Evolutionary conservation across 2,797 vertebrate species (phyloP), one percentile per base, ranked within the genome.

Genomic region (Eulemur rubriventer): DNA sequence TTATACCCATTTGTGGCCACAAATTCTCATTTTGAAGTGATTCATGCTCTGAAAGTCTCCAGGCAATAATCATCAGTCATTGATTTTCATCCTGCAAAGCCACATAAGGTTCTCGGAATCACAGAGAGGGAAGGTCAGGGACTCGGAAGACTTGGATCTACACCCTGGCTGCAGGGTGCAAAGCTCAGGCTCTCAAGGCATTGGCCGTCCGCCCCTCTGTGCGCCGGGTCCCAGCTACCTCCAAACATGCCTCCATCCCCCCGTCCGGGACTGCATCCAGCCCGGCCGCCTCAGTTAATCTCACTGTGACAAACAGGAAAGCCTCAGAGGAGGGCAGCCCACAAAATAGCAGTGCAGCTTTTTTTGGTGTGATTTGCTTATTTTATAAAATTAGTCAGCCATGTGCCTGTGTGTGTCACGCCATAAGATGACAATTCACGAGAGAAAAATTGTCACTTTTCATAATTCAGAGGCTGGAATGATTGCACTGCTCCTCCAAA

Each of bases 371-470:
- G n/a, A 48, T 75, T 78, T 52, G 73, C 75, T 97, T 93, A 38
- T 83, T 70, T 93, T 88, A 43, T 90, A 83, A 94, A 97, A 95
- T 52, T 28, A 92, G 59, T 75, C 65, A 48, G 48, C 38, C 67
- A 8, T 4, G 70, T 59, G 41, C 78, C 93, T 82, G 28, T 73
- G 50, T 78, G n/a, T 76, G 63, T 94, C 73, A 57, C 1, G 8
- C 63, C 38, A 14, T 18, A 85, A 69, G 80, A 91, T 55, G 48
- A 95, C 55, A 89, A 76, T n/a, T 92, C 92, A 78, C 38, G 3
- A 75, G 95, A 84, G 86, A 41, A 63, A 92, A 86, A 88, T 20
- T 50, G 69, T 95, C 95, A 81, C 94, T 97, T 96, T 92, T 91
- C 95, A 91, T 75, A 94, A 96, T 38, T 95, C 61, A 81, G 87